These are phyloP conservation scores for Nemopilema nomurai DNA, from an alignment of 30 jellyfish, hydroid and myxozoan species.

Conservation along the genomic window DNA sequence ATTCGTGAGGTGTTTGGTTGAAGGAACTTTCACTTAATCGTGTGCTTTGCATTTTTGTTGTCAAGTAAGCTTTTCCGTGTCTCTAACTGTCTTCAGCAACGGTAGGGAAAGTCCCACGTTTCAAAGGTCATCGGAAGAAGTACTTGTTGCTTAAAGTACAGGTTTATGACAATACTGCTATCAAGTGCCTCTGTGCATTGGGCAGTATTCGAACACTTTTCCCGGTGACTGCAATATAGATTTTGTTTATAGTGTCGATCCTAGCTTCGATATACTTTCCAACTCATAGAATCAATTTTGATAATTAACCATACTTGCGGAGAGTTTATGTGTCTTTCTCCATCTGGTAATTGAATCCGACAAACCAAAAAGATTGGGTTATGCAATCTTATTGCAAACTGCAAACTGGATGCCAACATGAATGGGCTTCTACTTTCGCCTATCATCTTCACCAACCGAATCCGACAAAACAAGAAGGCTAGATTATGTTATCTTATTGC, in stretches of 20 bases:
- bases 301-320: background rate
- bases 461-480: too few species aligned
- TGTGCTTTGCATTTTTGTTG: background rate
- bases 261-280: background rate
- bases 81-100: conserved; percentile 1
- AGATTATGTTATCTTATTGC: too few species aligned
- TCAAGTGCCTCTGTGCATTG: conserved; percentile 12
- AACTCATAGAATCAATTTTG: background rate
- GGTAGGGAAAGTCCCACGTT: conserved; percentile 10
- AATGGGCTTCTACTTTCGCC: too few species aligned
- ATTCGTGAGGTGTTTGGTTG: too few species aligned
- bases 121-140: background rate
- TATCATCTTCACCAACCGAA: too few species aligned
- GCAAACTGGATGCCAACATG: too few species aligned
- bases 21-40: background rate
- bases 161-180: conserved; percentile 21
- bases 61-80: background rate
- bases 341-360: background rate
- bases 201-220: conserved; percentile 23
- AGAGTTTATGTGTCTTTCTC: background rate
- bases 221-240: background rate
- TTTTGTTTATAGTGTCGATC: background rate
- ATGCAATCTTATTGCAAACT: too few species aligned
- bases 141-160: background rate
- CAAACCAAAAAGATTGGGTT: too few species aligned